Evolutionary conservation across 1,140 invertebrate species (phyloP).

Genomic region (Schlechtendalia chinensis): DNA sequence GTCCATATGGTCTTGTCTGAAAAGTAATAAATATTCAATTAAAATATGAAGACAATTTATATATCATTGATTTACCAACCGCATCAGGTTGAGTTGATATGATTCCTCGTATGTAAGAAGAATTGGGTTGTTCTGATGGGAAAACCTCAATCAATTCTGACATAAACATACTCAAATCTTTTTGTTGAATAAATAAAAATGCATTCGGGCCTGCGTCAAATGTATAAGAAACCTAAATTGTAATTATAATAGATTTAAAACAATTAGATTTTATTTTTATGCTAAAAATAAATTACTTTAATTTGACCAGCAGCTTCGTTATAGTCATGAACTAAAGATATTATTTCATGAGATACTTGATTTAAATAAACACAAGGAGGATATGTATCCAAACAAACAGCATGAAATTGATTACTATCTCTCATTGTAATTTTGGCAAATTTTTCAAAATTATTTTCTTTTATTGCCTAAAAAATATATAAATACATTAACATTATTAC

Average conservation of each 20-base stretch:
- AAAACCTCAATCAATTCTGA: constrained; percentile 70
- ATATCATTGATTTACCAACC: neutral
- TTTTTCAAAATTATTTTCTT: constrained; percentile 73
- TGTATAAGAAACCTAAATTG: constrained; percentile 79
- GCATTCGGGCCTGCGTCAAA: constrained; percentile 98
- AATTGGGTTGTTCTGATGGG: constrained; percentile 59
- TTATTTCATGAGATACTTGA: constrained; percentile 77
- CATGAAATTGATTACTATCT: constrained; percentile 98
- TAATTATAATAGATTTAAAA: neutral
- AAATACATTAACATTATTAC: constrained; percentile 48
- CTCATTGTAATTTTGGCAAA: constrained; percentile 95
- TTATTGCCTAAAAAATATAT: constrained; percentile 66
- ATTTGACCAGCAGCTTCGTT: constrained; percentile 66
- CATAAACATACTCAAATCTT: constrained; percentile 69
- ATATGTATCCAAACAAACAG: constrained; percentile 89
- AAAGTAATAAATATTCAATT: neutral
- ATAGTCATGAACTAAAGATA: constrained; percentile 77
- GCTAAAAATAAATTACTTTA: constrained; percentile 60
- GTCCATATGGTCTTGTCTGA: neutral
- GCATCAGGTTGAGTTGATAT: neutral
- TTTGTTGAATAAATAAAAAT: constrained; percentile 81
- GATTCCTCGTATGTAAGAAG: constrained; percentile 33
- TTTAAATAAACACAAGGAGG: constrained; percentile 93
- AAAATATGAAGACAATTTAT: neutral
- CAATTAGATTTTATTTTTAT: neutral